Evolutionary conservation across 30 jellyfish, hydroid and myxozoan species (phyloP), one percentile per base, ranked within the genome.

Genomic region (Hydra vulgaris): DNA sequence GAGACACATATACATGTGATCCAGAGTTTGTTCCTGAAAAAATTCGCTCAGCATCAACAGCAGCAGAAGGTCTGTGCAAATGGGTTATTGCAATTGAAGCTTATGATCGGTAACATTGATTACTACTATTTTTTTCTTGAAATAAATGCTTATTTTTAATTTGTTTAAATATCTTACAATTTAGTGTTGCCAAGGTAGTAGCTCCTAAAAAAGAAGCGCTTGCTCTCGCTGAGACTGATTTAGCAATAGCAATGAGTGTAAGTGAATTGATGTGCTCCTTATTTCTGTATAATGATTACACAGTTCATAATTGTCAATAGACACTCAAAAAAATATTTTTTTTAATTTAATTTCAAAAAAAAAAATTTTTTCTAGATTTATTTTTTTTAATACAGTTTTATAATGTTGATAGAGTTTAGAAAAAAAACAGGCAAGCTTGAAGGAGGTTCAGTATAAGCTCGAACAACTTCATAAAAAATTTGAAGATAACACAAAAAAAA

Each of bases 1-100:
- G 99, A 40, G 88, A 86, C 26, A 79, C 88, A 67, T 94, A 84
- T 79, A 75, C 89, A 23, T 74, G 91, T 76, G 94, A 94, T 72
- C 99, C 99, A 0, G 99, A 94, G 53, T 94, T 94, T 78, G 95
- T 77, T 15, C 99, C 99, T 15, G 96, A 78, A 25, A 94, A 94
- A 71, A 88, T 94, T 89, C 90, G 89, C 55, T 61, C 89, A 0
- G 99, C 99, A 17, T 94, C 99, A 21, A 94, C 96, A 4, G 99
- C 99, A 15, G 96, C 96, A 0, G 99, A 94, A 78, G 99, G 99
- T 8, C 86, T 94, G 55, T 94, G 99, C 85, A 87, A 87, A 87
- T 94, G 99, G 99, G 99, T 94, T n/a, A 86, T 94, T n/a, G 99
- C 99, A 18, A 94, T 94, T 83, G 99, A 94, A 23, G 85, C 99